Evolutionary conservation across 1,140 invertebrate genomes (phyloP), one percentile per base, ranked within the genome.

Genomic region (Steinernema khuongi): DNA sequence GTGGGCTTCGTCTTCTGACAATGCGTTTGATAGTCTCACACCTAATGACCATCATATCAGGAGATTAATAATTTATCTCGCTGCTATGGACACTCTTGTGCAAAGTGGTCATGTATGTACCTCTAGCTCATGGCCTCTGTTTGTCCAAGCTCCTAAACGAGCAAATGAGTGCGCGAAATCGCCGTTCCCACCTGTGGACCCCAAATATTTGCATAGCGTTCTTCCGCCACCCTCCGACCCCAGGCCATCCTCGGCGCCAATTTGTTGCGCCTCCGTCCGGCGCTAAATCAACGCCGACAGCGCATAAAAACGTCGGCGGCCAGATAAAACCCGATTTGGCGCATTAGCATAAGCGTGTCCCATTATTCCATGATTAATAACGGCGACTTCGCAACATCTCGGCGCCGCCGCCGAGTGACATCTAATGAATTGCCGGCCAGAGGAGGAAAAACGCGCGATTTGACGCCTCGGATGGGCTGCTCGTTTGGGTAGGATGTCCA

Each of bases 91-190:
- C n/a, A n/a, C n/a, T n/a, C n/a, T n/a, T n/a, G n/a, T n/a, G n/a
- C n/a, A n/a, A n/a, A n/a, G n/a, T n/a, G n/a, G n/a, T n/a, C n/a
- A n/a, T n/a, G n/a, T n/a, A n/a, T n/a, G n/a, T n/a, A n/a, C n/a
- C n/a, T n/a, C n/a, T n/a, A n/a, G n/a, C n/a, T n/a, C n/a, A n/a
- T n/a, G n/a, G n/a, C n/a, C n/a, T n/a, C n/a, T n/a, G n/a, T n/a
- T n/a, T n/a, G n/a, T n/a, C n/a, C n/a, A n/a, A n/a, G n/a, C n/a
- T n/a, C n/a, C n/a, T n/a, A n/a, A n/a, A n/a, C n/a, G n/a, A n/a
- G n/a, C n/a, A n/a, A n/a, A n/a, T n/a, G n/a, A 60, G 22, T 60
- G 50, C 50, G 50, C 50, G 50, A 60, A 60, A 60, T 60, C 50
- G 11, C 4, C 50, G 50, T 60, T 7, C 36, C n/a, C 50, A 60